Evolutionary conservation across 1,140 invertebrate genomes (phyloP).

Genomic region (Eurosta solidaginis): DNA sequence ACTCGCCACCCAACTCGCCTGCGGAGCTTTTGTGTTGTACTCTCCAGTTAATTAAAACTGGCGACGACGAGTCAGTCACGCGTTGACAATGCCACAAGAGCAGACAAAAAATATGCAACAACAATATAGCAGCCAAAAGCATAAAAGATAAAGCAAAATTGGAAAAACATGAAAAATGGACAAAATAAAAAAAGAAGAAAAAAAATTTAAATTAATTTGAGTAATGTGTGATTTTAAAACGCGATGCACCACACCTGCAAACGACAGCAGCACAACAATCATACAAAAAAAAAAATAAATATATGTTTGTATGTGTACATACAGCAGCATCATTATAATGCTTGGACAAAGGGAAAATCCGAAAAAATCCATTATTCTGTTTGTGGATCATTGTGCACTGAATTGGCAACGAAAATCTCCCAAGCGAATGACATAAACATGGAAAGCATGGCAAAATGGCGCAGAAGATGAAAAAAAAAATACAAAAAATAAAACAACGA

Average conservation of each 20-base stretch:
- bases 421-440: slow-evolving; percentile 52
- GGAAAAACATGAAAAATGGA: slow-evolving; percentile 30
- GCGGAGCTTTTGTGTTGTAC: slow-evolving; percentile 38
- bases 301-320: not conserved
- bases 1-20: not conserved
- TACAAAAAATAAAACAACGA: not conserved
- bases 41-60: slow-evolving; percentile 56
- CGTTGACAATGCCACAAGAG: slow-evolving; percentile 1
- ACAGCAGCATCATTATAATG: slow-evolving; percentile 14
- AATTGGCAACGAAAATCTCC: slow-evolving; percentile 49
- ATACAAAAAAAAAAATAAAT: not conserved
- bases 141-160: not conserved
- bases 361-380: slow-evolving; percentile 57
- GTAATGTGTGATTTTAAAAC: slow-evolving; percentile 55
- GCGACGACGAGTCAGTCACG: slow-evolving; percentile 19
- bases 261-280: too few relatives aligned
- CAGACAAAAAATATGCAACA: not conserved
- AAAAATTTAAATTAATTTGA: slow-evolving; percentile 44
- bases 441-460: slow-evolving; percentile 35
- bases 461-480: not conserved
- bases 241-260: not conserved
- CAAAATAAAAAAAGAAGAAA: slow-evolving; percentile 44
- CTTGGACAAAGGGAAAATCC: slow-evolving; percentile 36
- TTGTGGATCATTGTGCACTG: slow-evolving; percentile 47
- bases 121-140: not conserved